Conservation (phyloP, 2,797 vertebrate genomes). For the Notolabrus celidotus region DNA sequence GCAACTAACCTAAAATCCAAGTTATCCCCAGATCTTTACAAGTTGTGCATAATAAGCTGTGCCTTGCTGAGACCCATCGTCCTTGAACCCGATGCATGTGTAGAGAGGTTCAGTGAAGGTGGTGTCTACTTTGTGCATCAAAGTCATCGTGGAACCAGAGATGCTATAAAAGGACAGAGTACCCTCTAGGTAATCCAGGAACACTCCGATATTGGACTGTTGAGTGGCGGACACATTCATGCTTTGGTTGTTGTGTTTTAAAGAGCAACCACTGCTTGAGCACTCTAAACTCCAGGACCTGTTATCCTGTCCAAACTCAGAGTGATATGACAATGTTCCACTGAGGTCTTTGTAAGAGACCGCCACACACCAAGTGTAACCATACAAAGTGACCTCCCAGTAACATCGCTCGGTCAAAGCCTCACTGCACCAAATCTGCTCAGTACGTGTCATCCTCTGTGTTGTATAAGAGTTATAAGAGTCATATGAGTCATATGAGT, state of each 20-base stretch:
- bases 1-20: neutral
- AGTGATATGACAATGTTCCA: rapidly evolving
- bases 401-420: conserved; percentile 34
- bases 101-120: conserved; percentile 38
- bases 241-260: rapidly evolving
- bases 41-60: neutral
- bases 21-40: neutral
- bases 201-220: conserved; percentile 3
- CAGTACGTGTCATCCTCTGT: neutral
- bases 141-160: conserved; percentile 1
- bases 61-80: rapidly evolving
- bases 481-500: too few species aligned
- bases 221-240: rapidly evolving
- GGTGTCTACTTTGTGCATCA: conserved; percentile 7
- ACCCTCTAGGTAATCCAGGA: conserved; percentile 13
- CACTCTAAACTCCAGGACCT: conserved; percentile 41
- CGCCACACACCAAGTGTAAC: neutral
- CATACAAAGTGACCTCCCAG: conserved; percentile 36
- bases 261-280: rapidly evolving
- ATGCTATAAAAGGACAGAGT: conserved; percentile 34
- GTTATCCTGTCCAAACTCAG: conserved; percentile 22
- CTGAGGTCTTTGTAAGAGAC: conserved; percentile 30
- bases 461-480: neutral
- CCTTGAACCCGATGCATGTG: conserved; percentile 13
- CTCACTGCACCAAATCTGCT: conserved; percentile 43